phyloP scores from a whole-genome alignment of 2,888 invertebrate species.

The Leptinotarsa haldemani region DNA sequence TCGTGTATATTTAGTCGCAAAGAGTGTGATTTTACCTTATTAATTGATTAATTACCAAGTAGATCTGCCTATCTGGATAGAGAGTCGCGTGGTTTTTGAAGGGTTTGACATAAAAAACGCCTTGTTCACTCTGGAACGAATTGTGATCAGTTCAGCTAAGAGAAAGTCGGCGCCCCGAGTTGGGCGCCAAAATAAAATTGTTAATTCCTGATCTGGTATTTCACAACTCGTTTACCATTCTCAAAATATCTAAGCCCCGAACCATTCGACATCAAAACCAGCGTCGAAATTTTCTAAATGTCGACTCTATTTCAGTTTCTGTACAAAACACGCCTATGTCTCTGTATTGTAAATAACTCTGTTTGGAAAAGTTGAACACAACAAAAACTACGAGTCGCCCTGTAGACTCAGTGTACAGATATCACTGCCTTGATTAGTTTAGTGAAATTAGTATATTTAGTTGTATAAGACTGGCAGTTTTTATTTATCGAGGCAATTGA shows the following conservation, averaged over 20 bases:
- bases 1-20: slow-evolving; percentile 61
- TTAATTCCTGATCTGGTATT: neutral
- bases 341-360: slow-evolving; percentile 38
- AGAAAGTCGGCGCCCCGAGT: neutral
- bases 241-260: neutral
- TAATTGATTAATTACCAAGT: slow-evolving; percentile 40
- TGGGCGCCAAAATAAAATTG: neutral
- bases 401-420: slow-evolving; percentile 58
- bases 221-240: neutral
- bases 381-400: slow-evolving; percentile 44
- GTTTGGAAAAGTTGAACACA: slow-evolving; percentile 28
- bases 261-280: neutral
- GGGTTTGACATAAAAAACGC: slow-evolving; percentile 11
- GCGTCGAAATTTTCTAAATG: neutral
- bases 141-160: neutral
- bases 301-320: slow-evolving; percentile 22
- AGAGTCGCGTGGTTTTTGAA: slow-evolving; percentile 41
- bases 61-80: slow-evolving; percentile 53
- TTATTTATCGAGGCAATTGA: slow-evolving; percentile 24
- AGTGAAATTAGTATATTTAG: slow-evolving; percentile 55
- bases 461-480: slow-evolving; percentile 59
- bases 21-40: slow-evolving; percentile 59
- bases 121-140: neutral
- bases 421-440: slow-evolving; percentile 57
- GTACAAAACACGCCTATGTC: slow-evolving; percentile 34